Conservation (phyloP, 2,797 vertebrate species). For the Micrastur ruficollis region DNA sequence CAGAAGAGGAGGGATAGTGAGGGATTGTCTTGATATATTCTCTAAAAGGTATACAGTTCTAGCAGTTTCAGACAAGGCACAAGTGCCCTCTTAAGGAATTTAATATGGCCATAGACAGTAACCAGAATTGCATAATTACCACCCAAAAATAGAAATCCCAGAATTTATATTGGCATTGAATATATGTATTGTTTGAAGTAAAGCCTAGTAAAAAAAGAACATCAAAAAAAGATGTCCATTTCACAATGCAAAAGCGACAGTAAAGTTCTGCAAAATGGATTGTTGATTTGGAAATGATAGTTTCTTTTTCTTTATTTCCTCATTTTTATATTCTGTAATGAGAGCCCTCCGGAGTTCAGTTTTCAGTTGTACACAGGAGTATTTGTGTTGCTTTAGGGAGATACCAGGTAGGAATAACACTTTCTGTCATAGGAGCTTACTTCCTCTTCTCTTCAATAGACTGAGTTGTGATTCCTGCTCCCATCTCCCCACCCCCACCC, state of each 20-base stretch:
- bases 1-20: not conserved
- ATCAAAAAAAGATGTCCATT: not conserved
- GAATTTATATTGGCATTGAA: not conserved
- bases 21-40: not conserved
- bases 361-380: not conserved
- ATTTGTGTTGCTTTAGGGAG: not conserved
- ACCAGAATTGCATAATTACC: not conserved
- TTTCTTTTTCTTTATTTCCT: not conserved
- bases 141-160: not conserved
- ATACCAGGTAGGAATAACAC: not conserved
- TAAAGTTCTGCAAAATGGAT: not conserved
- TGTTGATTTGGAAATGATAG: not conserved
- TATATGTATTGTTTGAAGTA: not conserved
- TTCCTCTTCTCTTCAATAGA: not conserved
- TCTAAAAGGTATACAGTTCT: not conserved
- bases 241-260: not conserved
- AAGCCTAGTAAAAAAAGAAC: not conserved
- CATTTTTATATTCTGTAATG: not conserved
- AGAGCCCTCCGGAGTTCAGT: not conserved
- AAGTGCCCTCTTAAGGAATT: not conserved
- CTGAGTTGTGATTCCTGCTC: not conserved
- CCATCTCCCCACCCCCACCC: too few species aligned
- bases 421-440: not conserved
- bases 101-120: not conserved
- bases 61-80: not conserved